These are phyloP conservation scores for Tinamus major DNA, from an alignment of 2,797 vertebrate species.

Conservation along the genomic window DNA sequence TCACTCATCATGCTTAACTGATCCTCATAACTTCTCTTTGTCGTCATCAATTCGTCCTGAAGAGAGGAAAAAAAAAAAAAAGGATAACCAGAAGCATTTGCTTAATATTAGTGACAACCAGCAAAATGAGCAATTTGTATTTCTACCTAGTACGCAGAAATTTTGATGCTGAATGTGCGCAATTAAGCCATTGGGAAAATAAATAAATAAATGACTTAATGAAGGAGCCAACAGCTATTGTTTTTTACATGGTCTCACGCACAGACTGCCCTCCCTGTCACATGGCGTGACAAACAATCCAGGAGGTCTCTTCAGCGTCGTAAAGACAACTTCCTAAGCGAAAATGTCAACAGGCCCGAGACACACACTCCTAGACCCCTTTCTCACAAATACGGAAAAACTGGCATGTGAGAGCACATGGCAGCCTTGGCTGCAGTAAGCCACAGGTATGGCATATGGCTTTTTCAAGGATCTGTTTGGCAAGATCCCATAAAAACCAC, in stretches of 20 bases:
- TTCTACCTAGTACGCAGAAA: not conserved
- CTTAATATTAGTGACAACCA: not conserved
- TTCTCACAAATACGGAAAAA: not conserved
- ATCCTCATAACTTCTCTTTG: slow-evolving; percentile 97
- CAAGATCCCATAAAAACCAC: not conserved
- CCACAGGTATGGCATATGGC: not conserved
- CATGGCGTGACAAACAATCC: not conserved
- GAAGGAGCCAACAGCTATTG: not conserved
- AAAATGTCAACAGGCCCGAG: not conserved
- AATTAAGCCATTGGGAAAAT: not conserved
- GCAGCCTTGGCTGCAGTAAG: not conserved
- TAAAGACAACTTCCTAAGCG: not conserved
- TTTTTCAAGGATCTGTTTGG: not conserved
- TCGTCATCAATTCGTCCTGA: slow-evolving; percentile 95
- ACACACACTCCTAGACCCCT: not conserved
- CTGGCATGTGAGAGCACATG: not conserved
- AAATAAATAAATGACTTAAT: not conserved
- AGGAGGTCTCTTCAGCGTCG: not conserved
- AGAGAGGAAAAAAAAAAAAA: not conserved
- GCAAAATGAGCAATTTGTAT: not conserved
- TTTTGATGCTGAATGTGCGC: not conserved
- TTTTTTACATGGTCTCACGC: not conserved
- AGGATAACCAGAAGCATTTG: not conserved
- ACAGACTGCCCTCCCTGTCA: not conserved
- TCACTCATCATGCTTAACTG: slow-evolving; percentile 99